A percentile compares a stretch with the other conserved stretches of the same genome.
These are phyloP conservation scores for Muscicapa striata DNA, from an alignment of 2,797 vertebrate genomes.

Conservation along the genomic window DNA sequence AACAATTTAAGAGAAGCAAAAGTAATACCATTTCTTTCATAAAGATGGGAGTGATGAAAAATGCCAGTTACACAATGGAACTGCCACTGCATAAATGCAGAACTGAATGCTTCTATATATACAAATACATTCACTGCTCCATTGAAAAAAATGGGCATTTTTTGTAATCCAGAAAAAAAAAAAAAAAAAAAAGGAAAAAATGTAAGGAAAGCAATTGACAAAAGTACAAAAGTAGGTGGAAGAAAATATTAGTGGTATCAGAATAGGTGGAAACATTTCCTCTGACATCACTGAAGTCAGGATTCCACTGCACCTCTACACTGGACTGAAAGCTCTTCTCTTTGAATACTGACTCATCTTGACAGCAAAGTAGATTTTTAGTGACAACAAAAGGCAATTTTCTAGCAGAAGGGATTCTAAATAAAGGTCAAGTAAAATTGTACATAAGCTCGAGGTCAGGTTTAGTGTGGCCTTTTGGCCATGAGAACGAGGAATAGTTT, in stretches of 20 bases:
- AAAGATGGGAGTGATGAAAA: background rate
- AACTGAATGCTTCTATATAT: background rate
- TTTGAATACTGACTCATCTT: background rate
- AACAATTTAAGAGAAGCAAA: background rate
- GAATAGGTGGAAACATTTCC: background rate
- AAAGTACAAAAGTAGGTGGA: background rate
- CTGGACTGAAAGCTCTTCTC: background rate
- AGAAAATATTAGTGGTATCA: background rate
- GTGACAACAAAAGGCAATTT: slow-evolving; percentile 33
- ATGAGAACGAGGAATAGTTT: background rate
- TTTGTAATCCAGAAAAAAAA: background rate
- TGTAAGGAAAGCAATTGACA: background rate
- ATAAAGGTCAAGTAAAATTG: slow-evolving; percentile 24
- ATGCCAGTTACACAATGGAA: background rate
- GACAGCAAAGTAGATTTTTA: slow-evolving; percentile 25
- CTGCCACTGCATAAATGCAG: background rate
- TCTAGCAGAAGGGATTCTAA: background rate
- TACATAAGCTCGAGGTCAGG: background rate
- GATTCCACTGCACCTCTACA: background rate
- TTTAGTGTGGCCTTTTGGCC: background rate
- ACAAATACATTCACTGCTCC: background rate
- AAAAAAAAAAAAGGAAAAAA: background rate
- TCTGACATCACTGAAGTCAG: background rate
- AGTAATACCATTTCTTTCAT: background rate
- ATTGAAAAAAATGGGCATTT: background rate